Conservation (phyloP, 2,113 vertebrate genomes). For the Carassius gibelio region DNA sequence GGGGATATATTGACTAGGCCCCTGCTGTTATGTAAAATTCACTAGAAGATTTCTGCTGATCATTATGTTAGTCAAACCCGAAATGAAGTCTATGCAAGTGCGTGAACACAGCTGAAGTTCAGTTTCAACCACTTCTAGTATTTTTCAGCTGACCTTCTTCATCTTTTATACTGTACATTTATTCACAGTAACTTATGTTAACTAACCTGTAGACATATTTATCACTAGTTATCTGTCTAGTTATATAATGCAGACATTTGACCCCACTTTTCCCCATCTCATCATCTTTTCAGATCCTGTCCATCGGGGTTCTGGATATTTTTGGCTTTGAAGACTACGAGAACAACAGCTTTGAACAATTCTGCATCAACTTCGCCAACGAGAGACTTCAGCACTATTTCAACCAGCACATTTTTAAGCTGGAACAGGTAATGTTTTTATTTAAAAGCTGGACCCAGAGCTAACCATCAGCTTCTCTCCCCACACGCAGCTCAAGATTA, state of each 20-base stretch:
- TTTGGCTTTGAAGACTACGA: constrained; percentile 99
- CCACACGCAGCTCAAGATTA: constrained; percentile 12
- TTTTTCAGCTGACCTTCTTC: not conserved
- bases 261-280: not conserved
- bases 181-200: not conserved
- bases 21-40: constrained; percentile 32
- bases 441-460: constrained; percentile 1
- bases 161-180: not conserved
- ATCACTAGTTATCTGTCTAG: not conserved
- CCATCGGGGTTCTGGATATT: constrained; percentile 97
- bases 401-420: constrained; percentile 98
- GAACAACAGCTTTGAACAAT: constrained; percentile 98
- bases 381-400: constrained; percentile 98
- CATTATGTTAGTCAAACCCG: not conserved
- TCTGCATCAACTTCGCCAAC: constrained; percentile 99
- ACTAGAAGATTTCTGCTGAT: not conserved
- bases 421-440: constrained; percentile 85
- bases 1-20: constrained; percentile 32
- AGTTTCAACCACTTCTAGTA: not conserved
- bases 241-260: not conserved
- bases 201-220: not conserved
- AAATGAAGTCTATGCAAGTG: not conserved
- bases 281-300: constrained; percentile 81
- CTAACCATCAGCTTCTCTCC: constrained; percentile 13
- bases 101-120: not conserved